Conservation (phyloP, 1,140 invertebrate species). For the Carposina sasakii region DNA sequence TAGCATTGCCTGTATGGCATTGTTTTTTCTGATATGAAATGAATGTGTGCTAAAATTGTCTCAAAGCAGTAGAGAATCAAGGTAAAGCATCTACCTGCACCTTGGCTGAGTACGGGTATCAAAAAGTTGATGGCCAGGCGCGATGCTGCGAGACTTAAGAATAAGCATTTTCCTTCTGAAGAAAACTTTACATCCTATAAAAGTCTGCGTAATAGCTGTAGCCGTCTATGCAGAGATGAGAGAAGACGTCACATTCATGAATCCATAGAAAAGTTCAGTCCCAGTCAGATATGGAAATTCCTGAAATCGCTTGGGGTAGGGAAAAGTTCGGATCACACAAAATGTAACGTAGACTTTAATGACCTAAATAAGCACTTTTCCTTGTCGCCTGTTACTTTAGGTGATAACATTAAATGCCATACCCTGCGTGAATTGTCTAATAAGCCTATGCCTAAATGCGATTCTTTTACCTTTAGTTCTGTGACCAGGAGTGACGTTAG, state of each 20-base stretch:
- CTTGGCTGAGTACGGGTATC: constrained; percentile 1
- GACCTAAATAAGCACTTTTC: not conserved
- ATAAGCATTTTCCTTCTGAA: not conserved
- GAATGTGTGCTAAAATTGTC: too few species aligned
- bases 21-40: too few species aligned
- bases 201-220: constrained; percentile 1
- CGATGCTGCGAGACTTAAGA: not conserved
- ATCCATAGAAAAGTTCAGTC: not conserved
- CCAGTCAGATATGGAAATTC: constrained; percentile 1
- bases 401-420: not conserved
- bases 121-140: not conserved
- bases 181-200: not conserved
- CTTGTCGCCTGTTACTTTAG: not conserved
- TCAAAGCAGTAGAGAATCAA: too few species aligned
- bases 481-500: not conserved
- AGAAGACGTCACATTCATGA: not conserved
- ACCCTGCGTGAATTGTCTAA: not conserved
- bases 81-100: constrained; percentile 5
- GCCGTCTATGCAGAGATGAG: not conserved
- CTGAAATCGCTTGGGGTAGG: constrained; percentile 4
- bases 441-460: not conserved
- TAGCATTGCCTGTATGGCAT: too few species aligned
- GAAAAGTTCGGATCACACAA: not conserved
- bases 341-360: not conserved
- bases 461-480: not conserved